Evolutionary conservation across 2,113 vertebrate genomes (phyloP).

Genomic region (Lepus timidus): DNA sequence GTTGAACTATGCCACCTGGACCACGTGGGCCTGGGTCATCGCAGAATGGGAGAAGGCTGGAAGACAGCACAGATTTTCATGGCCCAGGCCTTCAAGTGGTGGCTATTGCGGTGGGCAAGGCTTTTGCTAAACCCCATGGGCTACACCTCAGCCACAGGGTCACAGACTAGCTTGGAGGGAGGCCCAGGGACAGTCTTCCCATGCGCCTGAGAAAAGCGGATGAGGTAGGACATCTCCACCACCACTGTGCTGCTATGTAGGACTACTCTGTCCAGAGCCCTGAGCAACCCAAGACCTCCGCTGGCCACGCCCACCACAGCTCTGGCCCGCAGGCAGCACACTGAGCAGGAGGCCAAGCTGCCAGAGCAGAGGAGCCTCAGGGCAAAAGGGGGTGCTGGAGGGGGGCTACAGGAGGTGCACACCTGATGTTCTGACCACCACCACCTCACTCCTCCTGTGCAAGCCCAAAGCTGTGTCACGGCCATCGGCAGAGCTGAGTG

Average conservation of each 20-base stretch:
- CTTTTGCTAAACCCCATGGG: neutral
- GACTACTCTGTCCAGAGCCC: neutral
- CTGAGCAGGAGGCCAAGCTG: slow-evolving; percentile 2
- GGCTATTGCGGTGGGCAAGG: fast-evolving
- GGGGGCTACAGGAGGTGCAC: no score
- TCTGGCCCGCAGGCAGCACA: neutral
- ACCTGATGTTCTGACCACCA: neutral
- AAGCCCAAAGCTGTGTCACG: neutral
- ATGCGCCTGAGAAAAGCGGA: neutral
- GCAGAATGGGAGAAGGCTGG: neutral
- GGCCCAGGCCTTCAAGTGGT: neutral
- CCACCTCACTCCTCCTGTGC: neutral
- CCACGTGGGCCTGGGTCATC: neutral
- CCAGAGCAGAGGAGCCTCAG: slow-evolving; percentile 22
- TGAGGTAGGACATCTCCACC: neutral
- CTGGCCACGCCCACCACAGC: neutral
- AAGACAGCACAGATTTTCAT: no score
- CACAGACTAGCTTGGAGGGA: neutral
- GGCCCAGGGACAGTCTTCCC: neutral
- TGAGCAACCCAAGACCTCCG: neutral
- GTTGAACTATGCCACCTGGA: neutral
- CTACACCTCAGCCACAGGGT: neutral
- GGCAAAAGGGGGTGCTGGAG: neutral
- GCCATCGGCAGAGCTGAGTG: neutral
- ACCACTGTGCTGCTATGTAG: neutral